A percentile compares a stretch with the other conserved stretches of the same genome.
Evolutionary conservation across 53 echinoderm and acorn worm species (phyloP).

Genomic region (Zoroaster sp.): DNA sequence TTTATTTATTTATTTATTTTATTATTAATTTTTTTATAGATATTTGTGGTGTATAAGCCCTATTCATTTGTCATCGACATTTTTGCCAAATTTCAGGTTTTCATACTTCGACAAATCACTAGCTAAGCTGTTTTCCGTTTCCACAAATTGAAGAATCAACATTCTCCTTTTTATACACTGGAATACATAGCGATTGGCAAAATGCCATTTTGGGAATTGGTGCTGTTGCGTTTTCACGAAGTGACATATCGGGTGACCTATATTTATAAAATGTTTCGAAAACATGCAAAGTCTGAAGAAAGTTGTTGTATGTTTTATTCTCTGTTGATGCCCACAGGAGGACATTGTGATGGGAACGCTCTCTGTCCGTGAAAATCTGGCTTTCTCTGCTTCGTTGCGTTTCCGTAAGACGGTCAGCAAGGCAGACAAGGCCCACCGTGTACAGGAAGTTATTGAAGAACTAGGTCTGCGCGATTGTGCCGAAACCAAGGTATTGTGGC

Average conservation of each 20-base stretch:
- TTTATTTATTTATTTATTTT: too few species aligned
- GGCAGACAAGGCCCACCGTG: conserved; percentile 69
- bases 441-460: conserved; percentile 83
- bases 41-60: too few species aligned
- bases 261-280: not conserved
- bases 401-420: conserved; percentile 61
- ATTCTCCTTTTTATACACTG: too few species aligned
- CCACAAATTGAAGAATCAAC: not conserved
- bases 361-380: conserved; percentile 85
- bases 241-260: too few species aligned
- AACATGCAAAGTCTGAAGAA: not conserved
- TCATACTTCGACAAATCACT: too few species aligned
- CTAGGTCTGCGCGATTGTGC: conserved; percentile 73
- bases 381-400: conserved; percentile 86
- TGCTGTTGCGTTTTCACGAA: not conserved
- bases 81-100: too few species aligned
- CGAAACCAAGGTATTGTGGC: conserved; percentile 87
- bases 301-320: not conserved
- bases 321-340: conserved; percentile 56
- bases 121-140: not conserved
- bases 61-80: too few species aligned
- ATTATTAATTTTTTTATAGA: too few species aligned
- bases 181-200: too few species aligned
- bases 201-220: not conserved
- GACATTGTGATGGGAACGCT: conserved; percentile 97